Evolutionary conservation across 1,140 invertebrate genomes (phyloP).

Genomic region (Conus betulinus): DNA sequence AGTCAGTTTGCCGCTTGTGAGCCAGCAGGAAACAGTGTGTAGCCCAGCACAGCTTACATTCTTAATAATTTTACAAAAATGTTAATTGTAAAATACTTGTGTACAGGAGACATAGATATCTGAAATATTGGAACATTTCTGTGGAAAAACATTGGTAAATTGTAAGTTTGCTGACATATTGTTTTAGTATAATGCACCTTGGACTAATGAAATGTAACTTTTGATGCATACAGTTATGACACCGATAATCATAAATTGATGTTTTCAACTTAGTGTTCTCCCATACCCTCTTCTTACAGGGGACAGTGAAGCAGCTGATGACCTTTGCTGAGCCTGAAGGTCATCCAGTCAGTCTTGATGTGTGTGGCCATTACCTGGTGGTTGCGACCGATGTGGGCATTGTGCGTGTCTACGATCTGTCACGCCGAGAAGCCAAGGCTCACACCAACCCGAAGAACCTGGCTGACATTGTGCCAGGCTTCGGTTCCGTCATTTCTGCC

Average conservation of each 20-base stretch:
- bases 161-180: no score
- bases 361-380: conserved; percentile 87
- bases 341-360: conserved; percentile 89
- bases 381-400: conserved; percentile 91
- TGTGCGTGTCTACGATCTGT: conserved; percentile 92
- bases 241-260: not conserved
- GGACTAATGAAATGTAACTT: not conserved
- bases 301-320: conserved; percentile 86
- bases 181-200: not conserved
- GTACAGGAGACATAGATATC: no score
- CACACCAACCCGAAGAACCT: conserved; percentile 79
- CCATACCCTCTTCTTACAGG: conserved; percentile 75
- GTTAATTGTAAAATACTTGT: no score
- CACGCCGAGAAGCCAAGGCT: conserved; percentile 81
- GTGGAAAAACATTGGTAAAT: no score
- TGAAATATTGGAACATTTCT: no score
- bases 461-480: conserved; percentile 82
- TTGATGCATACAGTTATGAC: not conserved
- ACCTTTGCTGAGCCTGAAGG: conserved; percentile 85
- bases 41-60: no score
- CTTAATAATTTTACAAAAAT: no score
- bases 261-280: no score
- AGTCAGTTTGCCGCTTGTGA: no score
- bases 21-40: no score
- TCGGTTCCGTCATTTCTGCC: conserved; percentile 91